phyloP scores from a whole-genome alignment of 2,113 vertebrate species.

The Mormoops blainvillei region DNA sequence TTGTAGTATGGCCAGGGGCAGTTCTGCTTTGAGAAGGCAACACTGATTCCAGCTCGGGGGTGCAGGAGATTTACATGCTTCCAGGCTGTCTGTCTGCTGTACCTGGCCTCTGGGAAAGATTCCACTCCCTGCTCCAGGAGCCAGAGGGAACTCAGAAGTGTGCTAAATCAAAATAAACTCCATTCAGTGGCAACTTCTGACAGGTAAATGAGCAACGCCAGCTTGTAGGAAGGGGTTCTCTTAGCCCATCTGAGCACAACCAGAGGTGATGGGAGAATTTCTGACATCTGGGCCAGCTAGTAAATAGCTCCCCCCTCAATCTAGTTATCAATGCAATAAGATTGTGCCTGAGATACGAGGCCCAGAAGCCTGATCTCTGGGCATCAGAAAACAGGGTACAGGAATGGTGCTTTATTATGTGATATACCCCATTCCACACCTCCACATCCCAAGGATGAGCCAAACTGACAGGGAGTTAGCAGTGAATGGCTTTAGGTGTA shows the following conservation, averaged over 20 bases:
- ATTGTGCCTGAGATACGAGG: slow-evolving; percentile 50
- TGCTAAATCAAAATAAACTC: slow-evolving; percentile 12
- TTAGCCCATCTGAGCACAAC: background rate
- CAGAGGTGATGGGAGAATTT: background rate
- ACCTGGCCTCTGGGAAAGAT: background rate
- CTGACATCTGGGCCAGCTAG: background rate
- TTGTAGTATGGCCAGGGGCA: background rate
- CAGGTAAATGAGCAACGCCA: background rate
- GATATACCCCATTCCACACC: background rate
- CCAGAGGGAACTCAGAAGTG: slow-evolving; percentile 17
- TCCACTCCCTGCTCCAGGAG: background rate
- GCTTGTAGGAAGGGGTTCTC: background rate
- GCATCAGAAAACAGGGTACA: slow-evolving; percentile 67
- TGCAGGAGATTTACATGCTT: background rate
- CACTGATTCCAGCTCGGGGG: background rate
- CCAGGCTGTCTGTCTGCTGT: background rate
- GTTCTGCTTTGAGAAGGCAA: slow-evolving; percentile 2
- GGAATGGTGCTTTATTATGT: slow-evolving; percentile 61
- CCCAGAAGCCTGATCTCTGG: slow-evolving; percentile 36
- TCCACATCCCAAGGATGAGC: slow-evolving; percentile 29
- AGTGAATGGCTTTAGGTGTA: background rate
- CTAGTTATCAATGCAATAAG: slow-evolving; percentile 45
- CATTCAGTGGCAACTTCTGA: slow-evolving; percentile 32
- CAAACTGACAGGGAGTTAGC: slow-evolving; percentile 36
- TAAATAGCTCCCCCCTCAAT: background rate